Evolutionary conservation across 2,888 invertebrate genomes (phyloP), one percentile per base, ranked within the genome.

Genomic region (Holacanthella duospinosa): DNA sequence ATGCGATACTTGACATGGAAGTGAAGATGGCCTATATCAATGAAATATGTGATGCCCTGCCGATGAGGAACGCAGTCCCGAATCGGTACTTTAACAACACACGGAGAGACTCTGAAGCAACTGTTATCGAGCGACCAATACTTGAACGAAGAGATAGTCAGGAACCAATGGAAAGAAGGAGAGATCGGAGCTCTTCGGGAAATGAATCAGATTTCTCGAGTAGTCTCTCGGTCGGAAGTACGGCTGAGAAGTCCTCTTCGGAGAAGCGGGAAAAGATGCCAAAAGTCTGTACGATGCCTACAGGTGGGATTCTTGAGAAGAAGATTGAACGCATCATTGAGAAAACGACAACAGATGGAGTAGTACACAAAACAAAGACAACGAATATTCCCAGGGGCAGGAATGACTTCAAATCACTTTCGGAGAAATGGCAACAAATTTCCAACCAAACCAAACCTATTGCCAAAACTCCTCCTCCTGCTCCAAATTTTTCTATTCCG

Each of bases 351-450:
- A 62, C 63, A 2, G 48, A 48, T n/a, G 67, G 64, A 25, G 63
- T 64, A 19, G 43, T 57, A 6, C 60, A 61, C 19, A 68, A 65
- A 57, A 58, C 62, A 25, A 61, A 58, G 12, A 63, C 56, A 27
- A 66, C 68, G n/a, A 65, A 48, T 19, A 71, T 71, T 24, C 70
- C 72, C 19, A 59, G 68, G 24, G 71, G 70, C 36, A 54, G 68
- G 48, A 74, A 74, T 60, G 75, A 75, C 57, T 77, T 77, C 68
- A 74, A 74, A 63, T 76, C 76, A 16, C 68, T 77, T 36, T 75
- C 77, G 6, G 75, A 76, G 55, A 75, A 75, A 62, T 77, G 77
- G 77, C 76, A 77, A 60, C 74, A 74, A 64, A 71, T 74, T 63
- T 71, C 75, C 6, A 68, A 66, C 2, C 71, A 71, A 61, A 67